Base-by-base conservation (phyloP, 2,888 invertebrate genomes). In the Phlogophora meticulosa region DNA sequence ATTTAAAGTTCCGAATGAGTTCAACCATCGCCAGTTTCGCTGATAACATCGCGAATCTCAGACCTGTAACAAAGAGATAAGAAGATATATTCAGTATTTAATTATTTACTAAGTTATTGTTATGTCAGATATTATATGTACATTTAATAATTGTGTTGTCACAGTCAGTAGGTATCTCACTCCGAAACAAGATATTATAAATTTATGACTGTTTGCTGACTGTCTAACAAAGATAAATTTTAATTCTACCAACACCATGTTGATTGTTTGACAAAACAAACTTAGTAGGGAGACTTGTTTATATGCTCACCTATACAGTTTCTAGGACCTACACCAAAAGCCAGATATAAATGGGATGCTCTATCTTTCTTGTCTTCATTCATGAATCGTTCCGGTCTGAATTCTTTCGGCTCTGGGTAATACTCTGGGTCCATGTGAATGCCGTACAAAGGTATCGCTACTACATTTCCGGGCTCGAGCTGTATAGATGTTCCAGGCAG, bases 301-400 rank as follows among this genome's bases (percentile, higher is more conserved):
- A 15, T 20, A 28, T 51, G 7, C 86, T 85, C 85, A 95, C 96
- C 96, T 69, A 96, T 94, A 81, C 96, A 96, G 78, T 95, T 96
- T 71, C 96, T 90, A 7, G 96, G 96, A 1, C 96, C 96, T 59
- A 87, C 87, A 7, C 96, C 96, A 85, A 96, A 96, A 0, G 96
- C 95, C 61, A 96, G 76, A 79, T 94, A 96, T 57, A 95, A 84
- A 80, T 95, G 94, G 0, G 96, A 92, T 0, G 95, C 91, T 64
- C 96, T 91, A 13, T 94, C 91, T 28, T 89, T 88, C 81, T 94
- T 96, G 76, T 95, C 96, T 17, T 96, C 96, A 0, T 93, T 92
- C 77, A 93, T 92, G 81, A 96, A 96, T 65, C 96, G 89, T 69
- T 96, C 96, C 0, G 96, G 96, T 48, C 91, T 91, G 79, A 96